Conservation (phyloP, 1,140 invertebrate species). For the Thaumatotibia leucotreta region DNA sequence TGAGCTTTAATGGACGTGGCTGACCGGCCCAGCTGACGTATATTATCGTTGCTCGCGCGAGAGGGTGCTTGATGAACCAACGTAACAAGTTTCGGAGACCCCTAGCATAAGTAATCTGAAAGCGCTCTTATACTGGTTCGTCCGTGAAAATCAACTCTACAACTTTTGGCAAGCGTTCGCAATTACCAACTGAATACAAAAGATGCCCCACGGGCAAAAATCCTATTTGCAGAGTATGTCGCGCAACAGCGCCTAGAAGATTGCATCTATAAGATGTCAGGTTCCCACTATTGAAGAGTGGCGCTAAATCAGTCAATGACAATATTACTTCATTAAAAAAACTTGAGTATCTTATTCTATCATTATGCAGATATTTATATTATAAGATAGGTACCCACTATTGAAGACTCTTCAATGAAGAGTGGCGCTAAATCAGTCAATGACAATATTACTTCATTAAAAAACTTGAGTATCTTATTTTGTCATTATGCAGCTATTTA, state of each 20-base stretch:
- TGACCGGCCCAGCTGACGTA: conserved; percentile 10
- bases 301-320: too few relatives aligned
- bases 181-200: conserved; percentile 24
- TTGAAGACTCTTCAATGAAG: too few relatives aligned
- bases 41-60: background rate
- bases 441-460: too few relatives aligned
- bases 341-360: too few relatives aligned
- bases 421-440: too few relatives aligned
- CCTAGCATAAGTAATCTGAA: background rate
- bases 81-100: background rate
- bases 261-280: too few relatives aligned
- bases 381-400: too few relatives aligned
- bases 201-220: conserved; percentile 16
- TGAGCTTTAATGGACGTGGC: conserved; percentile 39
- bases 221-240: conserved; percentile 1
- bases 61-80: background rate
- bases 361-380: too few relatives aligned
- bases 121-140: background rate
- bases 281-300: too few relatives aligned
- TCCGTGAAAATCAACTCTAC: background rate
- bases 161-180: background rate
- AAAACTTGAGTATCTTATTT: too few relatives aligned
- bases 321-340: too few relatives aligned
- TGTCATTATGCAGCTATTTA: too few relatives aligned
- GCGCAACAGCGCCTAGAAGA: background rate